These are phyloP conservation scores for Phylloscopus whistleri DNA, from an alignment of 2,113 vertebrate species.

Conservation along the genomic window DNA sequence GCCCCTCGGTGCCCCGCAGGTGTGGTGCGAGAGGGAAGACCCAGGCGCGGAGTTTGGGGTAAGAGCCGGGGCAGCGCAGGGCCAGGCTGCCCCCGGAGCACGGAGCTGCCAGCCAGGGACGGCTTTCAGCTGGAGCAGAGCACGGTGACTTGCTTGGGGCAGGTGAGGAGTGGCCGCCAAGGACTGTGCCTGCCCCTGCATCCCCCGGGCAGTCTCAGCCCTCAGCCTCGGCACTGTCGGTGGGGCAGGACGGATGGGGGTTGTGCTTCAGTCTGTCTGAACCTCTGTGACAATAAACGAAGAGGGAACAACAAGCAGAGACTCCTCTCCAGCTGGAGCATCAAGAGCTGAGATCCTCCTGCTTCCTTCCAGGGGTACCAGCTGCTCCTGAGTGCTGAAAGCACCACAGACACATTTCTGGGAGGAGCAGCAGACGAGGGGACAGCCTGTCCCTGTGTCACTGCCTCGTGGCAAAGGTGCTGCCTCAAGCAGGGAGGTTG, in stretches of 20 bases:
- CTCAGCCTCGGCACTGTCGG: rapidly evolving
- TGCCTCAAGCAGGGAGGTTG: rapidly evolving
- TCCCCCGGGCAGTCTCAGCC: background rate
- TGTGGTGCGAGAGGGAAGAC: background rate
- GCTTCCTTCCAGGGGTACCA: background rate
- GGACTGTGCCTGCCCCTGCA: background rate
- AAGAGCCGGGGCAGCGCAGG: rapidly evolving
- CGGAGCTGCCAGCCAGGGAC: background rate
- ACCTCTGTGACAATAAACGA: rapidly evolving
- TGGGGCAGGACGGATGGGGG: background rate
- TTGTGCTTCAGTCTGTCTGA: background rate
- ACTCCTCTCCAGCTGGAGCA: background rate
- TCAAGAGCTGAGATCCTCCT: rapidly evolving
- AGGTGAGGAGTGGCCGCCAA: background rate
- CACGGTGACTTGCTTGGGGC: background rate
- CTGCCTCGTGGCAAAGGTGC: background rate
- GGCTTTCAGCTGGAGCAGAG: background rate
- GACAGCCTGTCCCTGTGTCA: background rate
- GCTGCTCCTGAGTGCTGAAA: background rate
- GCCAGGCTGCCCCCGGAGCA: background rate
- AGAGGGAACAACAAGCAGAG: too few species aligned
- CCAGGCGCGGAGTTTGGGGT: background rate
- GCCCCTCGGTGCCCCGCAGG: background rate
- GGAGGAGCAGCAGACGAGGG: background rate
- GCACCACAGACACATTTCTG: rapidly evolving